Evolutionary conservation across 2,113 vertebrate species (phyloP).

Genomic region (Trogon surrucura): DNA sequence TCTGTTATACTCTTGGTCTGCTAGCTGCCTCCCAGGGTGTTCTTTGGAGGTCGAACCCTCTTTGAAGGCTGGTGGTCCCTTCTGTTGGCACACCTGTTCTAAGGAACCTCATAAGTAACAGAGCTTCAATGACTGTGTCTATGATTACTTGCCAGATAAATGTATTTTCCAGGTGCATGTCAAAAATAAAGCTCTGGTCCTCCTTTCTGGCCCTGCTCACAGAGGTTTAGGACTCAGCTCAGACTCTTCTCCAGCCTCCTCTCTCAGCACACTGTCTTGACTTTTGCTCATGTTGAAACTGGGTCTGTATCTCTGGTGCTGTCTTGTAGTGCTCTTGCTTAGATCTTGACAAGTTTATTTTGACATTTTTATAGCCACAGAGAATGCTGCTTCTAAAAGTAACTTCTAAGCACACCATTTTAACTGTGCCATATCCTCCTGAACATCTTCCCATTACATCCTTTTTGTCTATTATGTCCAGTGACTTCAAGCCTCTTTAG

Average conservation of each 20-base stretch:
- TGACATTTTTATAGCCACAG: background rate
- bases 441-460: background rate
- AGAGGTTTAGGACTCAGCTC: background rate
- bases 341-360: background rate
- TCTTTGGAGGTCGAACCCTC: background rate
- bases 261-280: background rate
- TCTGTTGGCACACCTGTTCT: fast-evolving
- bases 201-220: background rate
- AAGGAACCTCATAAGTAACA: background rate
- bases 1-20: background rate
- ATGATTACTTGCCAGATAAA: background rate
- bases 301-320: fast-evolving
- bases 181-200: background rate
- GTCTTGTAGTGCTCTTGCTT: background rate
- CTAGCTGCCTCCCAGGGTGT: background rate
- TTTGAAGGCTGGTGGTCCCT: background rate
- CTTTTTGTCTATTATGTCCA: background rate
- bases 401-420: background rate
- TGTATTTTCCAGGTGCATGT: background rate
- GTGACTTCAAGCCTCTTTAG: background rate
- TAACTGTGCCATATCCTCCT: background rate
- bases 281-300: background rate
- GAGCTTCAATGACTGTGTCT: background rate
- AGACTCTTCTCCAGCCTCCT: background rate
- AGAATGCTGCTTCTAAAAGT: background rate